A percentile compares a stretch with the other conserved stretches of the same genome.
These are phyloP conservation scores for Linnaemya vulpina DNA, from an alignment of 2,888 invertebrate species.

Conservation along the genomic window DNA sequence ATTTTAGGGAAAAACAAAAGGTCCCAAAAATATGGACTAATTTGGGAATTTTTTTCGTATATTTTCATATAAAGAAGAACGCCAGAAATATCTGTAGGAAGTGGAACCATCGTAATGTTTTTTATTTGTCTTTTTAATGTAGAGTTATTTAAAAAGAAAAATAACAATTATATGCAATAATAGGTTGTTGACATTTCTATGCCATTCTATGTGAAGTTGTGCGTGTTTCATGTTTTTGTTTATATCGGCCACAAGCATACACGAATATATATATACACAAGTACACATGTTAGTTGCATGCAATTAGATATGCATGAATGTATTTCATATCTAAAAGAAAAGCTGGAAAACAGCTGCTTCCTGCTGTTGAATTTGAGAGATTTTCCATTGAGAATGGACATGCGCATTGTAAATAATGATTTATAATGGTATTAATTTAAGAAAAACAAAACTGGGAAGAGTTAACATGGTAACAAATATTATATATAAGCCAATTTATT, in stretches of 20 bases:
- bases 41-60: no score
- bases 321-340: not conserved
- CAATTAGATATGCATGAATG: not conserved
- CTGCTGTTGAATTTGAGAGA: conserved; percentile 1
- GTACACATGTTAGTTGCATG: not conserved
- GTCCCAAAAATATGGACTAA: no score
- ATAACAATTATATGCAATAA: conserved; percentile 21
- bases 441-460: not conserved
- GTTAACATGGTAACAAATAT: not conserved
- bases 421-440: not conserved
- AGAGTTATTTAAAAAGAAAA: conserved; percentile 11
- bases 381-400: conserved; percentile 27
- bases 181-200: conserved; percentile 62
- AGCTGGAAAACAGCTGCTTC: conserved; percentile 53
- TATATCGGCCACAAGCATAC: not conserved
- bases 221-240: not conserved
- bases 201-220: not conserved
- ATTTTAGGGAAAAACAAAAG: no score
- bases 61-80: no score
- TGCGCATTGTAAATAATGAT: conserved; percentile 35
- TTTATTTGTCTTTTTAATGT: not conserved
- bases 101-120: not conserved
- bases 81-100: not conserved
- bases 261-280: not conserved
- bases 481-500: not conserved